Evolutionary conservation across 2,888 invertebrate species (phyloP).

Genomic region (Tiliacea aurago): DNA sequence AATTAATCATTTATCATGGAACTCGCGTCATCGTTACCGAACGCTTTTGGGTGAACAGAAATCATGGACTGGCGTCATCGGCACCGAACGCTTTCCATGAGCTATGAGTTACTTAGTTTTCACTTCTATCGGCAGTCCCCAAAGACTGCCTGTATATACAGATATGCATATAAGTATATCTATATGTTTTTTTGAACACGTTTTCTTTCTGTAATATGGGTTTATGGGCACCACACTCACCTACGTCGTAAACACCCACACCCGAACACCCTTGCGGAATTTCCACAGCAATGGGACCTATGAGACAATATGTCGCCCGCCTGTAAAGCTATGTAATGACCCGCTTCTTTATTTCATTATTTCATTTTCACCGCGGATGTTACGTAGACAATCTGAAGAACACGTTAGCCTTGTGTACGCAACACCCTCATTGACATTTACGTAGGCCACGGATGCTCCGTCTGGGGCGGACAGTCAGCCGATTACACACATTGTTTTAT

Average conservation of each 20-base stretch:
- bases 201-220: background rate
- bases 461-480: conserved; percentile 58
- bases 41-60: too few species aligned
- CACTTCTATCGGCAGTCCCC: too few species aligned
- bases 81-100: too few species aligned
- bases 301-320: background rate
- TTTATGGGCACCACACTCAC: background rate
- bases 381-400: conserved; percentile 41
- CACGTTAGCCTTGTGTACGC: conserved; percentile 35
- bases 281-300: background rate
- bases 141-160: too few species aligned
- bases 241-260: background rate
- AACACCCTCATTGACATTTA: conserved; percentile 52
- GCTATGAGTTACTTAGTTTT: too few species aligned
- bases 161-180: too few species aligned
- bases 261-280: background rate
- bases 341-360: conserved; percentile 32
- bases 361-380: conserved; percentile 23
- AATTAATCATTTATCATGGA: too few species aligned
- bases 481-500: conserved; percentile 62
- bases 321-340: conserved; percentile 31
- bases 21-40: too few species aligned
- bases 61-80: too few species aligned
- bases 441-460: conserved; percentile 45
- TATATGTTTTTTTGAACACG: background rate